These are phyloP conservation scores for Andricus grossulariae DNA, from an alignment of 1,140 invertebrate genomes.

Conservation along the genomic window DNA sequence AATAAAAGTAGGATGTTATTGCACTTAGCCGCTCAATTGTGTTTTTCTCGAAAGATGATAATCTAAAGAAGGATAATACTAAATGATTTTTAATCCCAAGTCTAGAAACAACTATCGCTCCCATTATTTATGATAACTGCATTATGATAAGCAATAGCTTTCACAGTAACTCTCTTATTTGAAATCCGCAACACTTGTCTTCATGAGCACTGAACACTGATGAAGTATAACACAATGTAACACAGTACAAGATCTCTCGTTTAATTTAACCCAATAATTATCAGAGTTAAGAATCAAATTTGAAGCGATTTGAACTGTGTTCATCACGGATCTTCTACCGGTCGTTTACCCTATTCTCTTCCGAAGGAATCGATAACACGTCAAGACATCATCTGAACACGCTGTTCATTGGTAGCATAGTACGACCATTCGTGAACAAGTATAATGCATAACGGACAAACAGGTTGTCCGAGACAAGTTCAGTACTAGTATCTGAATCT, in stretches of 20 bases:
- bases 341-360: conserved; percentile 26
- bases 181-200: too few relatives aligned
- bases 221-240: neutral
- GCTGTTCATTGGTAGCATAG: conserved; percentile 28
- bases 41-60: too few relatives aligned
- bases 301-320: neutral
- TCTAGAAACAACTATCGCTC: too few relatives aligned
- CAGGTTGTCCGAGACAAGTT: conserved; percentile 30
- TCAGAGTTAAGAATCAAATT: conserved; percentile 28
- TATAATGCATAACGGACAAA: conserved; percentile 30
- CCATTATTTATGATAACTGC: too few relatives aligned
- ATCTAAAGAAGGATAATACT: too few relatives aligned
- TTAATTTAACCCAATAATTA: conserved; percentile 14
- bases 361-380: conserved; percentile 24
- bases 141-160: too few relatives aligned
- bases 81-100: too few relatives aligned
- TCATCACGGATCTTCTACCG: neutral
- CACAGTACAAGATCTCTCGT: neutral
- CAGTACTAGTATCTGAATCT: conserved; percentile 27
- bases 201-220: neutral
- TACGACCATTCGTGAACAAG: conserved; percentile 30
- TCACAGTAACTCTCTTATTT: too few relatives aligned
- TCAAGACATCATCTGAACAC: conserved; percentile 24
- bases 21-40: too few relatives aligned
- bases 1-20: too few relatives aligned